Conservation (phyloP, 2,888 invertebrate genomes). For the Trachelus troglodyta region DNA sequence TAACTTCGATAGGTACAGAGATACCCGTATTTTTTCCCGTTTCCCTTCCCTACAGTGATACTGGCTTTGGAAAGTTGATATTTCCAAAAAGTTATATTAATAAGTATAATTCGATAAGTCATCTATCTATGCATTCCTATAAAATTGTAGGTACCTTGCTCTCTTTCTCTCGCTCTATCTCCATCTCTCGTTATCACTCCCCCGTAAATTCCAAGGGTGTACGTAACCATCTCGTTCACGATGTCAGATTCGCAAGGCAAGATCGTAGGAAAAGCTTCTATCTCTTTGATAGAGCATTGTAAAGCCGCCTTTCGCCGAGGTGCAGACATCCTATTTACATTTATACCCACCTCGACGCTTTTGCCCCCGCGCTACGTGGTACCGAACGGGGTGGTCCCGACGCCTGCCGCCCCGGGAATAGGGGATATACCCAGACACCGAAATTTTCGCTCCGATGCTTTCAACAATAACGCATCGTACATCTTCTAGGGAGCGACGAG, state of each 20-base stretch:
- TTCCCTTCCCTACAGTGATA: neutral
- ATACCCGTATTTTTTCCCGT: neutral
- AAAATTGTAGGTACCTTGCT: neutral
- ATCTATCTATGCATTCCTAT: too few species aligned
- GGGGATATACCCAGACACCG: constrained; percentile 57
- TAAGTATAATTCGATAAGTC: neutral
- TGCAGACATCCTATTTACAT: constrained; percentile 60
- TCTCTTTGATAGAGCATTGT: constrained; percentile 53
- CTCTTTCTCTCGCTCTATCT: neutral
- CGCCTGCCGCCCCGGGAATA: constrained; percentile 22
- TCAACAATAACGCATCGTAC: constrained; percentile 63
- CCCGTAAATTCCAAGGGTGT: neutral
- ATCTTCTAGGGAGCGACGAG: constrained; percentile 60
- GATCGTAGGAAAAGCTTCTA: constrained; percentile 8
- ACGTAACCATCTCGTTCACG: neutral
- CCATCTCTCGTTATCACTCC: neutral
- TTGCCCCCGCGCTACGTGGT: constrained; percentile 9
- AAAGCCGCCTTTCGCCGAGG: constrained; percentile 52
- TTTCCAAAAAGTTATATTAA: neutral
- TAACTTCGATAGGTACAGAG: neutral
- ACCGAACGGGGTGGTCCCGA: constrained; percentile 16
- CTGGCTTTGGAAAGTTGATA: neutral
- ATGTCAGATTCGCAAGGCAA: neutral
- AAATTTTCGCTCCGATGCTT: constrained; percentile 63
- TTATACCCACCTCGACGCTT: constrained; percentile 46